Percentiles rank a stretch among this genome's conserved stretches.
phyloP scores from a whole-genome alignment of 2,797 vertebrate genomes.

The Cossypha polioptera region DNA sequence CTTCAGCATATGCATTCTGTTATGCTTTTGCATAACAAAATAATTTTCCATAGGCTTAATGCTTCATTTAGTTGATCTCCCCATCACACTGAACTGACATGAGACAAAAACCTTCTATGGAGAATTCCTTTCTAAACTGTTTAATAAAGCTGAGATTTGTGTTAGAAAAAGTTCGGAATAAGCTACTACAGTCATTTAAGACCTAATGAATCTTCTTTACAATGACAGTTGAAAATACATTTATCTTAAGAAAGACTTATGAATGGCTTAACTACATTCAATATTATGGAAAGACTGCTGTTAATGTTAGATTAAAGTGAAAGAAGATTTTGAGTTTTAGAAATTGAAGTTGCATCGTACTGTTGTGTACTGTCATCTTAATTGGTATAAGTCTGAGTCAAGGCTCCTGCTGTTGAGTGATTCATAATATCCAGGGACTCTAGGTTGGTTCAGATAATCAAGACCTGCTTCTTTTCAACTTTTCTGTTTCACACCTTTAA shows the following conservation, averaged over 20 bases:
- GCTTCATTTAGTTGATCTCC: neutral
- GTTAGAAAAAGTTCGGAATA: neutral
- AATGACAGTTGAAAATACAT: neutral
- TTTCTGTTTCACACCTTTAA: neutral
- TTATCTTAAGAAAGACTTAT: neutral
- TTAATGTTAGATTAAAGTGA: neutral
- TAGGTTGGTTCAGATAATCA: rapidly evolving
- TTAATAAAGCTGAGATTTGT: neutral
- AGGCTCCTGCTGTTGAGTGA: neutral
- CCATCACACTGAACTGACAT: neutral
- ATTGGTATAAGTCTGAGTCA: rapidly evolving
- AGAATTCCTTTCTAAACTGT: neutral
- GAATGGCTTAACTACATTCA: neutral
- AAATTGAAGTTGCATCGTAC: neutral
- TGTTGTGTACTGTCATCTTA: neutral
- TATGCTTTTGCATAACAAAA: neutral
- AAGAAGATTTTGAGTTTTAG: neutral
- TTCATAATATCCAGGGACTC: neutral
- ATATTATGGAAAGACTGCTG: neutral
- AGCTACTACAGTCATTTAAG: neutral
- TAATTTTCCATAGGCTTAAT: neutral
- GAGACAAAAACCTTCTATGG: neutral
- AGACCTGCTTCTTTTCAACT: neutral
- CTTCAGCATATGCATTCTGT: neutral
- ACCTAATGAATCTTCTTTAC: neutral